phyloP scores from a whole-genome alignment of 2,888 invertebrate species.

The Philonicus albiceps region DNA sequence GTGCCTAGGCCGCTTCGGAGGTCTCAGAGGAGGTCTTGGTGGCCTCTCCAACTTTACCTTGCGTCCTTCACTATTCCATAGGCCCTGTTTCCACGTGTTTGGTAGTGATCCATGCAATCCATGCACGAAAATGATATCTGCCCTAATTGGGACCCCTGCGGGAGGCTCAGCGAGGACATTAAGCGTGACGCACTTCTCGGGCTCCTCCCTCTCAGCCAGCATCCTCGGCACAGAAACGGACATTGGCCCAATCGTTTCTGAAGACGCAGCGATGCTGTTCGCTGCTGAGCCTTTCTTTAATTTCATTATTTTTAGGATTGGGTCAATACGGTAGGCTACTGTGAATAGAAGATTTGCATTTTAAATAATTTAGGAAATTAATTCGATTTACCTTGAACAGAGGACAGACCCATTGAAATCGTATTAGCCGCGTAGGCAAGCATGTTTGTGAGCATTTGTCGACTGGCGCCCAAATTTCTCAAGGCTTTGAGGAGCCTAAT shows the following conservation, averaged over 20 bases:
- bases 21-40: constrained; percentile 59
- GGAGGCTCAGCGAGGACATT: constrained; percentile 60
- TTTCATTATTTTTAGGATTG: constrained; percentile 59
- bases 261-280: constrained; percentile 10
- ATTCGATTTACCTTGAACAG: constrained; percentile 57
- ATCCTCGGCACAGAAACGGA: not conserved
- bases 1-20: constrained; percentile 59
- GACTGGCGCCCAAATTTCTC: constrained; percentile 57
- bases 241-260: not conserved
- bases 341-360: constrained; percentile 52
- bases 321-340: constrained; percentile 57
- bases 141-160: constrained; percentile 59
- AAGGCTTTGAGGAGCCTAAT: constrained; percentile 57
- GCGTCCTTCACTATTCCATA: constrained; percentile 66
- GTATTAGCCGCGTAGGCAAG: constrained; percentile 62
- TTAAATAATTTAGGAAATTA: constrained; percentile 43
- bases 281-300: constrained; percentile 54
- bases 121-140: constrained; percentile 85
- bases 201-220: constrained; percentile 49
- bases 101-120: constrained; percentile 74
- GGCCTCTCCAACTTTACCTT: constrained; percentile 61
- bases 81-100: constrained; percentile 84
- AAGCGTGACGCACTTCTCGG: constrained; percentile 58
- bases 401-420: constrained; percentile 60
- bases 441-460: constrained; percentile 59